Base-by-base conservation (phyloP, 2,797 vertebrate species). In the Stomatorhinus walkeri region DNA sequence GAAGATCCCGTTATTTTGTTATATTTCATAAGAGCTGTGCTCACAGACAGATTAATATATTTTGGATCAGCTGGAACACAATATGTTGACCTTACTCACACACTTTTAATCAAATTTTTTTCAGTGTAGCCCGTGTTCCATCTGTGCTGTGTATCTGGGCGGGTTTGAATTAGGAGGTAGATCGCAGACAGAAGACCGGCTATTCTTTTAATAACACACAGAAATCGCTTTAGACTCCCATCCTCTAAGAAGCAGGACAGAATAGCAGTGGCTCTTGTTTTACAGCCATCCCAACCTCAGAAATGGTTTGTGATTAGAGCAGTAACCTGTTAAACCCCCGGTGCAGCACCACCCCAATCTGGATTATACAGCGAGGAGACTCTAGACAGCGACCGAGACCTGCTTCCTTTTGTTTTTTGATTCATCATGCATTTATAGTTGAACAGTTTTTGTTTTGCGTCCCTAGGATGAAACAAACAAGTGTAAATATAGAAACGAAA, bases 81-180 rank as follows among this genome's bases (percentile, higher is more conserved):
- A 83, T 59, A 54, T 59, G 61, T 48, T 59, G 61, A 86, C 81
- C 79, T 84, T 48, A 56, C 87, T 83, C 87, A 51, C 52, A 52
- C 40, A 54, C 84, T 46, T 89, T 86, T 85, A 85, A 89, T 89
- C 83, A 52, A 72, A 85, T 88, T 85, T 85, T 54, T 86, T 64
- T 19, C 9, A 16, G 83, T 40, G 56, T 28, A 46, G 56, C 16
- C 83, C n/a, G 46, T 51, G 46, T 52, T 88, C 88, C 56, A 40
- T 89, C 81, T 86, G 83, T 48, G 46, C 43, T 3, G 7, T 2
- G 36, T 79, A 24, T 85, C 88, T 3, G 83, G 36, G 32, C 22
- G 16, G n/a, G 43, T 59, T 16, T 24, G 81, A 89, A 86, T 85
- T 86, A 72, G n/a, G 79, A 85, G 36, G 19, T n/a, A 64, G 16